phyloP scores from a whole-genome alignment of 2,113 vertebrate species.

The Sisor rabdophorus region DNA sequence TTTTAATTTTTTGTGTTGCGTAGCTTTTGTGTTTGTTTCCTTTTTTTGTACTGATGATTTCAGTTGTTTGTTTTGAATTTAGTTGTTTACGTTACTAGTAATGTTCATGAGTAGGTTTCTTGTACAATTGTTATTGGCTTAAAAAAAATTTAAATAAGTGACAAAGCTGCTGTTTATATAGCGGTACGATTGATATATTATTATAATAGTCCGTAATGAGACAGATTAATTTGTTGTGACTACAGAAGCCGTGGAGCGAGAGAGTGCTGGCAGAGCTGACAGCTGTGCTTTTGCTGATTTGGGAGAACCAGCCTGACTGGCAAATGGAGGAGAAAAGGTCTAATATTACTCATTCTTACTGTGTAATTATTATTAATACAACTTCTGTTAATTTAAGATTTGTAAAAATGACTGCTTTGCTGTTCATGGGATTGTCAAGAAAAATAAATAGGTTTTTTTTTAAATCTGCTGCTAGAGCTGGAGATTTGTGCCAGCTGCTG shows the following conservation, averaged over 20 bases:
- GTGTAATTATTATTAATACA: not conserved
- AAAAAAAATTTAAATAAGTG: not conserved
- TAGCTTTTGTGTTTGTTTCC: not conserved
- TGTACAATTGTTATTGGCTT: not conserved
- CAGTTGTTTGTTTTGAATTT: not conserved
- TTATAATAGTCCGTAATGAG: constrained; percentile 7
- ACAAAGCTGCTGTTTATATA: not conserved
- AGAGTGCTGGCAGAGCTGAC: constrained; percentile 59
- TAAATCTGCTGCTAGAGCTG: constrained; percentile 51
- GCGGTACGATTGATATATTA: not conserved
- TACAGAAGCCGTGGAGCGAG: constrained; percentile 56
- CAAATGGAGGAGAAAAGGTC: constrained; percentile 60
- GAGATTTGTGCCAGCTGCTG: constrained; percentile 62
- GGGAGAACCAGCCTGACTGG: constrained; percentile 58
- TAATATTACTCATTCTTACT: not conserved
- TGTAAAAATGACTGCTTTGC: not conserved
- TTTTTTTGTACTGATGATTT: too few species aligned
- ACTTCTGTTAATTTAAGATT: not conserved
- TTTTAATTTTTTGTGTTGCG: too few species aligned
- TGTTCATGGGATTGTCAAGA: too few species aligned
- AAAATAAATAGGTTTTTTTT: not conserved
- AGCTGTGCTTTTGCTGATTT: constrained; percentile 58
- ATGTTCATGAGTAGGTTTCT: not conserved
- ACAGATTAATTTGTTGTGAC: constrained; percentile 23
- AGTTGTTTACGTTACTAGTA: not conserved